Conservation (phyloP, 2,888 invertebrate genomes). For the Serripes groenlandicus region DNA sequence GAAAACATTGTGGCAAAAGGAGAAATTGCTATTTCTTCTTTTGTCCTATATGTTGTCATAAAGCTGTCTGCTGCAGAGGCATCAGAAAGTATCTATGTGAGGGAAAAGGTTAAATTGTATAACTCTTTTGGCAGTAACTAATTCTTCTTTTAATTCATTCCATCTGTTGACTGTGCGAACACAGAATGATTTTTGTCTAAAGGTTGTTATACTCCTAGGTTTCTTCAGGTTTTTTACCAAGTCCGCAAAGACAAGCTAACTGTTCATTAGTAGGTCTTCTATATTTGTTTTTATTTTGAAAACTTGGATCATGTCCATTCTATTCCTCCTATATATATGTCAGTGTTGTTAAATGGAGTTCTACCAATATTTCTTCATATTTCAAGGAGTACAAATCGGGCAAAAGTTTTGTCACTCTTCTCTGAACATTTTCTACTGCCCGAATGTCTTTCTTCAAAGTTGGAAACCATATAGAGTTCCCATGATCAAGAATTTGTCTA, state of each 20-base stretch:
- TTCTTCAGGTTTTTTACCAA: neutral
- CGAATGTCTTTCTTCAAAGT: neutral
- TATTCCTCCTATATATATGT: neutral
- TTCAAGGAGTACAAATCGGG: neutral
- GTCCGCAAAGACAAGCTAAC: neutral
- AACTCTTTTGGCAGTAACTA: neutral
- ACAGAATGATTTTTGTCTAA: neutral
- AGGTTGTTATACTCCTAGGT: neutral
- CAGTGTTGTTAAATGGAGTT: neutral
- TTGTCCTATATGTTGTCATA: too few relatives aligned
- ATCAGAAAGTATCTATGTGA: too few relatives aligned
- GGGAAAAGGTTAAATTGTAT: too few relatives aligned
- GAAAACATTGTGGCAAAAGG: too few relatives aligned
- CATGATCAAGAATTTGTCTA: slow-evolving; percentile 1
- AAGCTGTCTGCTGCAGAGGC: too few relatives aligned
- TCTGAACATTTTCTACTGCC: neutral
- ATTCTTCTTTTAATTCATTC: neutral
- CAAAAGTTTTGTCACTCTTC: neutral
- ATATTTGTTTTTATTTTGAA: neutral
- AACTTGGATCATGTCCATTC: neutral
- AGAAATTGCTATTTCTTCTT: too few relatives aligned
- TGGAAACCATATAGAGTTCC: neutral
- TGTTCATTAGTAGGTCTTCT: neutral
- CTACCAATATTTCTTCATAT: slow-evolving; percentile 4
- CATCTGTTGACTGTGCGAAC: neutral